A percentile compares a stretch with the other conserved stretches of the same genome.
Evolutionary conservation across 1,140 invertebrate genomes (phyloP).

Genomic region (Nasonia giraulti): DNA sequence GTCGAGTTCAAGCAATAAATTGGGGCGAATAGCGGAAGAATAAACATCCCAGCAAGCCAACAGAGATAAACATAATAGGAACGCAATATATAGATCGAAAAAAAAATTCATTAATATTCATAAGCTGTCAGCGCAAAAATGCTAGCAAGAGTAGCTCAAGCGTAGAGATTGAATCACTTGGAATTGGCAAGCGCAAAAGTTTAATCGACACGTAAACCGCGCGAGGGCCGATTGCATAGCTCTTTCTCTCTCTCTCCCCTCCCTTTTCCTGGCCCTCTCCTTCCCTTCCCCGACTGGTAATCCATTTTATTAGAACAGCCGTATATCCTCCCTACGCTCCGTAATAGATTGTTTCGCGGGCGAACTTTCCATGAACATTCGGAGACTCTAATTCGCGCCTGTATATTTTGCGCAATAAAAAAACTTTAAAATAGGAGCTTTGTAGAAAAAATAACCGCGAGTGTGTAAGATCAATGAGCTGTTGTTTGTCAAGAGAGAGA

Average conservation of each 20-base stretch:
- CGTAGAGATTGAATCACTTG: background rate
- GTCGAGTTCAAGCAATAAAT: too few relatives aligned
- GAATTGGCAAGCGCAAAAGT: slow-evolving; percentile 34
- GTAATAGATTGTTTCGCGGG: slow-evolving; percentile 33
- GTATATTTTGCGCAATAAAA: background rate
- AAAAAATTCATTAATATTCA: background rate
- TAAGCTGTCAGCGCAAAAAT: background rate
- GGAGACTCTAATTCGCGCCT: background rate
- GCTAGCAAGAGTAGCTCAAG: background rate
- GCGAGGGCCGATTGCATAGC: background rate
- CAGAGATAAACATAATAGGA: background rate
- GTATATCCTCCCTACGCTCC: background rate
- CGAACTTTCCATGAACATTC: slow-evolving; percentile 19
- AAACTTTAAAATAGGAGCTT: background rate
- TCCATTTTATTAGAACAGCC: slow-evolving; percentile 30
- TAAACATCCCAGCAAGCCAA: too few relatives aligned
- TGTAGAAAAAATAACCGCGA: slow-evolving; percentile 1
- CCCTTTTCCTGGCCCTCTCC: too few relatives aligned
- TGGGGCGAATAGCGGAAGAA: too few relatives aligned
- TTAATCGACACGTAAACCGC: slow-evolving; percentile 34
- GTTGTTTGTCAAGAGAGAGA: slow-evolving; percentile 25
- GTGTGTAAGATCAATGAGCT: slow-evolving; percentile 38
- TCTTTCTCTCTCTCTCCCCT: too few relatives aligned
- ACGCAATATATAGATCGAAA: background rate
- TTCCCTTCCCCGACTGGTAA: background rate